Evolutionary conservation across 2,797 vertebrate genomes (phyloP).

Genomic region (Chelmon rostratus): DNA sequence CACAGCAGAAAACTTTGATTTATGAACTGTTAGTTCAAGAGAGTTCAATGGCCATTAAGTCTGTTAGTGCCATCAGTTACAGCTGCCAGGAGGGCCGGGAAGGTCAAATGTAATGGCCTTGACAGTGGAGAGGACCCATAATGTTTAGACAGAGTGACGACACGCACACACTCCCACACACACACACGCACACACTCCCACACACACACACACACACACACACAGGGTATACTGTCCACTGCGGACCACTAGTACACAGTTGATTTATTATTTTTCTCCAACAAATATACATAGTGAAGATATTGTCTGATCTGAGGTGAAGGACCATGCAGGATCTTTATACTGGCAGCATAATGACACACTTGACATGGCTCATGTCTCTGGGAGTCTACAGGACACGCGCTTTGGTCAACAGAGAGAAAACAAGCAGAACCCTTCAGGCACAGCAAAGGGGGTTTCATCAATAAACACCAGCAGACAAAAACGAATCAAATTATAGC

Average conservation of each 20-base stretch:
- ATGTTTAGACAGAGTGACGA: slow-evolving; percentile 47
- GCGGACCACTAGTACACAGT: background rate
- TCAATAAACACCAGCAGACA: background rate
- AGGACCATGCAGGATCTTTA: slow-evolving; percentile 28
- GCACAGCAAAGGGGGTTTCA: background rate
- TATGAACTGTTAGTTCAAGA: slow-evolving; percentile 62
- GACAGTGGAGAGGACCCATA: slow-evolving; percentile 45
- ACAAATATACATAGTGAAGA: slow-evolving; percentile 49
- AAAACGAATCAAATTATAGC: background rate
- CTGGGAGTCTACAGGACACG: background rate
- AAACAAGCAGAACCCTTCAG: background rate
- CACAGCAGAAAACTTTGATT: slow-evolving; percentile 50
- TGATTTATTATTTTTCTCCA: slow-evolving; percentile 32
- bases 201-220: slow-evolving; percentile 26
- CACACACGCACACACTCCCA: slow-evolving; percentile 21
- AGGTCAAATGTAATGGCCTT: slow-evolving; percentile 59
- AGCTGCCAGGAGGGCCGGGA: slow-evolving; percentile 49
- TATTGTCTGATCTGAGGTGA: slow-evolving; percentile 47
- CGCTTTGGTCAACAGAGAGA: background rate
- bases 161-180: slow-evolving; percentile 20
- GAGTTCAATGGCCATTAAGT: slow-evolving; percentile 54
- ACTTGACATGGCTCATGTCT: background rate
- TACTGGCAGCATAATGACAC: slow-evolving; percentile 24
- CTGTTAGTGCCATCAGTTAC: slow-evolving; percentile 60
- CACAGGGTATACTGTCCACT: background rate